These are phyloP conservation scores for Mesembrinibis cayennensis DNA, from an alignment of 2,113 vertebrate genomes.

Conservation along the genomic window DNA sequence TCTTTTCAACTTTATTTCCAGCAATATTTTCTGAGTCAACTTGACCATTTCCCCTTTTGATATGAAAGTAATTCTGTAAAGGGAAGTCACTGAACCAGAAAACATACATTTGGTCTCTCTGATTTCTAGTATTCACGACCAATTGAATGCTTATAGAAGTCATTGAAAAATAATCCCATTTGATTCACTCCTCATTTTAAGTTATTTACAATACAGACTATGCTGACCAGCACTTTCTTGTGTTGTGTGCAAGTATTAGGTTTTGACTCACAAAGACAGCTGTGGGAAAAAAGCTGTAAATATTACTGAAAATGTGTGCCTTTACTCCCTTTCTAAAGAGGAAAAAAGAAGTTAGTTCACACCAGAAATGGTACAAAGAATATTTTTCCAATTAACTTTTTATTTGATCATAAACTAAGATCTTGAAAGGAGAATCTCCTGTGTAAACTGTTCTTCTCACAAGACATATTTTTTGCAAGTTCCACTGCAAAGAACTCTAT, in stretches of 20 bases:
- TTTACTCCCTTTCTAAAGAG: neutral
- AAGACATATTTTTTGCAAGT: neutral
- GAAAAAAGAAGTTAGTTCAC: neutral
- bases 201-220: constrained; percentile 38
- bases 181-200: constrained; percentile 44
- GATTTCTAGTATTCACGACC: constrained; percentile 49
- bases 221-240: constrained; percentile 30
- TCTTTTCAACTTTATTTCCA: constrained; percentile 34
- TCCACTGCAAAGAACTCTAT: neutral
- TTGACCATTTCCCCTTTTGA: constrained; percentile 46
- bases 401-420: neutral
- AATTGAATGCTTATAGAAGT: constrained; percentile 50
- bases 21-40: constrained; percentile 40
- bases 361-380: neutral
- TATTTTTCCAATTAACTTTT: neutral
- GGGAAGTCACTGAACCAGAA: constrained; percentile 31
- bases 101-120: constrained; percentile 23
- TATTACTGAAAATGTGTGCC: neutral
- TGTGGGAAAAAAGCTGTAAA: neutral
- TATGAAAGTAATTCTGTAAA: constrained; percentile 46
- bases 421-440: neutral
- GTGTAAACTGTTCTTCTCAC: neutral
- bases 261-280: neutral
- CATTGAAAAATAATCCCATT: constrained; percentile 50
- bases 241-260: neutral